A percentile compares a stretch with the other conserved stretches of the same genome.
These are phyloP conservation scores for Clivina fossor DNA, from an alignment of 2,888 invertebrate species.

Conservation along the genomic window DNA sequence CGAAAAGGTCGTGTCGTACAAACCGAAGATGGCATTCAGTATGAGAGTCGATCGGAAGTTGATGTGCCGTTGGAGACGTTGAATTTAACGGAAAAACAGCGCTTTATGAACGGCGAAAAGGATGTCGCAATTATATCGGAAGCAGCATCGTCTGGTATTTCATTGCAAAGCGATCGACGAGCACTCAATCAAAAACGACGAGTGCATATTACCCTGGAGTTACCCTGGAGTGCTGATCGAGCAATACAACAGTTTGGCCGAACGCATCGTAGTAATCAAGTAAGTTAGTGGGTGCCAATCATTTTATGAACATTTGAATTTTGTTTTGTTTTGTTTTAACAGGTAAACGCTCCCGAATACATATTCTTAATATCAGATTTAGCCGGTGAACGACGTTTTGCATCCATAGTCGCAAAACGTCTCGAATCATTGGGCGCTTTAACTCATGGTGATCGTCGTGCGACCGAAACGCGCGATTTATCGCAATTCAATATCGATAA, in stretches of 20 bases:
- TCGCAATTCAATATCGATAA: slow-evolving; percentile 99
- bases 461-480: slow-evolving; percentile 95
- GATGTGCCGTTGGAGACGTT: slow-evolving; percentile 97
- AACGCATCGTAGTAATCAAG: slow-evolving; percentile 65
- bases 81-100: slow-evolving; percentile 87
- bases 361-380: slow-evolving; percentile 98
- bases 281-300: too few species aligned
- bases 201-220: slow-evolving; percentile 96
- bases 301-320: too few species aligned
- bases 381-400: slow-evolving; percentile 96
- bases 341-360: slow-evolving; percentile 98
- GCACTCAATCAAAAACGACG: slow-evolving; percentile 90
- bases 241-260: slow-evolving; percentile 98
- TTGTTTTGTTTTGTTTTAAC: too few species aligned
- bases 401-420: slow-evolving; percentile 94
- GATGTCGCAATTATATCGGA: slow-evolving; percentile 99
- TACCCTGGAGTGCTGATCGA: slow-evolving; percentile 99
- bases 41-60: slow-evolving; percentile 91
- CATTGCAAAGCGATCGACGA: slow-evolving; percentile 92
- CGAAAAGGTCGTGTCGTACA: slow-evolving; percentile 91
- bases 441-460: slow-evolving; percentile 97
- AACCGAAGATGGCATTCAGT: slow-evolving; percentile 91
- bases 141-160: slow-evolving; percentile 97
- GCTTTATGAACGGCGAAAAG: slow-evolving; percentile 98
- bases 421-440: slow-evolving; percentile 89